phyloP scores from a whole-genome alignment of 2,888 invertebrate species.

The Caenorhabditis sp. region DNA sequence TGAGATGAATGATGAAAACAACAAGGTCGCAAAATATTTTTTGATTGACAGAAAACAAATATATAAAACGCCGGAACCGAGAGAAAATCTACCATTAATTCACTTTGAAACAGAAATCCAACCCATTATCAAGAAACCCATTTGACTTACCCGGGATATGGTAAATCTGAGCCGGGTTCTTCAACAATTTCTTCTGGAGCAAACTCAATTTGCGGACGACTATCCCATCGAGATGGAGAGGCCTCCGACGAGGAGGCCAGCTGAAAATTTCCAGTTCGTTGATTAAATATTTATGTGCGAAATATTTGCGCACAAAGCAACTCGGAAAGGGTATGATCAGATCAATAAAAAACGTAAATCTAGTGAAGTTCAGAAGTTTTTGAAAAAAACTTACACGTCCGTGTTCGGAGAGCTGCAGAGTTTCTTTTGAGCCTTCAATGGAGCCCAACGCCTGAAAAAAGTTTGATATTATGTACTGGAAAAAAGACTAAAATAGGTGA shows the following conservation, averaged over 20 bases:
- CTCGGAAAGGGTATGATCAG: too few relatives aligned
- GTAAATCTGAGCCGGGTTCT: conserved; percentile 54
- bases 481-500: conserved; percentile 1
- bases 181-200: conserved; percentile 55
- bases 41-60: too few relatives aligned
- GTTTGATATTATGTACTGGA: not conserved
- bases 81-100: too few relatives aligned
- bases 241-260: conserved; percentile 52
- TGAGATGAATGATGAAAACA: too few relatives aligned
- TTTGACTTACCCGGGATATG: conserved; percentile 67
- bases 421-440: conserved; percentile 52
- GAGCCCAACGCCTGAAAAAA: conserved; percentile 39
- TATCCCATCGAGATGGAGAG: conserved; percentile 46
- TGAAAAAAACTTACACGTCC: conserved; percentile 36
- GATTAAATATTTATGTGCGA: not conserved
- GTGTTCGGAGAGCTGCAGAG: conserved; percentile 51
- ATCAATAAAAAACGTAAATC: too few relatives aligned
- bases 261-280: conserved; percentile 10
- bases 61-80: too few relatives aligned
- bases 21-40: too few relatives aligned
- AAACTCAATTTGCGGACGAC: conserved; percentile 57
- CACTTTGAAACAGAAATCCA: too few relatives aligned
- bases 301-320: not conserved
- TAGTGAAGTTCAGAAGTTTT: not conserved
- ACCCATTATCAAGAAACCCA: too few relatives aligned